Conservation (phyloP, 2,888 invertebrate species). For the Anticlea derivata region DNA sequence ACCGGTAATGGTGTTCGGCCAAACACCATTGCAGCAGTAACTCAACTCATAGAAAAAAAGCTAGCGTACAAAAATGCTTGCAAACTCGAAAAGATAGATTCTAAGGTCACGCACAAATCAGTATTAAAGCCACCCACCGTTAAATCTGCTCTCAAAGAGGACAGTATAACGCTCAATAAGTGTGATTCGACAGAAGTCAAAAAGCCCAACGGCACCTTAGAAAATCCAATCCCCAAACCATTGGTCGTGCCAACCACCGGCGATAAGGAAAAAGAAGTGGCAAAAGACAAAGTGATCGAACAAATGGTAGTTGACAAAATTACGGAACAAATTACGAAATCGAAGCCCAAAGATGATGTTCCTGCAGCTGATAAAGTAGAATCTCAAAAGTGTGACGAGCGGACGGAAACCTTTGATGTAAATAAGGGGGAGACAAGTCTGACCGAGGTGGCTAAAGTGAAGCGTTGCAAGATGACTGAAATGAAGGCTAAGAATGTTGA, state of each 20-base stretch:
- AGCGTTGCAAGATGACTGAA: slow-evolving; percentile 63
- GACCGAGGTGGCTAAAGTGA: slow-evolving; percentile 37
- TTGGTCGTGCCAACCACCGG: too few relatives aligned
- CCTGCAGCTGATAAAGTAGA: slow-evolving; percentile 33
- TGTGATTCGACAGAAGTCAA: slow-evolving; percentile 41
- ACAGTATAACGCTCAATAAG: slow-evolving; percentile 43
- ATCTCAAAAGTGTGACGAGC: slow-evolving; percentile 37
- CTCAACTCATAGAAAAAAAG: slow-evolving; percentile 71
- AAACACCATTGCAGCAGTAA: slow-evolving; percentile 69
- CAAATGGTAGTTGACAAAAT: slow-evolving; percentile 21
- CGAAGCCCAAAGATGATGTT: slow-evolving; percentile 33
- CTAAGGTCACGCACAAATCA: slow-evolving; percentile 72
- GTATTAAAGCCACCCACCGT: slow-evolving; percentile 69
- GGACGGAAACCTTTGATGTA: slow-evolving; percentile 25
- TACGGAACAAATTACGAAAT: slow-evolving; percentile 27
- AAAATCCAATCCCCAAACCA: slow-evolving; percentile 34
- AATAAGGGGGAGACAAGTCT: slow-evolving; percentile 32
- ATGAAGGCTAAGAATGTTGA: slow-evolving; percentile 69
- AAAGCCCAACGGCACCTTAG: slow-evolving; percentile 37
- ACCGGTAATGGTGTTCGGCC: slow-evolving; percentile 62
- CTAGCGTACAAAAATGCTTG: slow-evolving; percentile 66
- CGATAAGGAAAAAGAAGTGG: slow-evolving; percentile 38
- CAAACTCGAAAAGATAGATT: slow-evolving; percentile 69
- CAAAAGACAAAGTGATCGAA: slow-evolving; percentile 38
- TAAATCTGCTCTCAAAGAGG: slow-evolving; percentile 54